phyloP scores from a whole-genome alignment of 2,113 vertebrate genomes.

The Entomyzon cyanotis region DNA sequence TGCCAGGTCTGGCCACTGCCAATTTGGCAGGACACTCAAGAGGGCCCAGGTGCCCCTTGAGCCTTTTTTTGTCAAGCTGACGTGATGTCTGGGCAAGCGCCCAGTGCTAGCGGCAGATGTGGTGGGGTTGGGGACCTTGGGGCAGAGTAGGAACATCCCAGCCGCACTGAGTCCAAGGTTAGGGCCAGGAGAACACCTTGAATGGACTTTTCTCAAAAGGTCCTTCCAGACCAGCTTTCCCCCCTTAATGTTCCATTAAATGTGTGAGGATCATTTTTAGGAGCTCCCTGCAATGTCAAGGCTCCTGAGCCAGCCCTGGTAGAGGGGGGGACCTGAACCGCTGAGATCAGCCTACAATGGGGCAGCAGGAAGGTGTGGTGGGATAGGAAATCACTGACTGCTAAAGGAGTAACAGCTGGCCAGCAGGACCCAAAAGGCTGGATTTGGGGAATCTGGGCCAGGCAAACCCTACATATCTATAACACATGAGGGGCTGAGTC shows the following conservation, averaged over 20 bases:
- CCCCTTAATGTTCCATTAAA: background rate
- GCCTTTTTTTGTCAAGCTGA: background rate
- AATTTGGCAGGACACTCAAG: background rate
- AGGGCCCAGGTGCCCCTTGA: background rate
- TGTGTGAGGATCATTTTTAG: accelerated
- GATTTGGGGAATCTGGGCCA: background rate
- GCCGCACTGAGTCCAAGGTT: accelerated
- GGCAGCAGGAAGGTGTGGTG: background rate
- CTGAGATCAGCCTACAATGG: background rate
- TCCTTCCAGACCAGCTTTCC: background rate
- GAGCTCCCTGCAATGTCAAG: background rate
- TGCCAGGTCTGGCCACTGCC: background rate
- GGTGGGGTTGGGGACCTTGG: background rate
- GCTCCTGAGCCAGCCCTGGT: background rate
- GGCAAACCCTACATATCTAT: background rate
- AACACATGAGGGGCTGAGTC: background rate
- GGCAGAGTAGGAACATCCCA: background rate
- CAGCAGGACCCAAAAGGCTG: background rate
- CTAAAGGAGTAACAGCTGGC: background rate
- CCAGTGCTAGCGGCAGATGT: background rate
- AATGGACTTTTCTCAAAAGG: background rate
- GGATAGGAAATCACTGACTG: background rate
- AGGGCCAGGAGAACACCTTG: background rate
- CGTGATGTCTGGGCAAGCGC: accelerated
- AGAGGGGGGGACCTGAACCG: background rate